Percentiles rank a stretch among this genome's conserved stretches.
Evolutionary conservation across 2,113 vertebrate species (phyloP).

Genomic region (Morone chrysops): DNA sequence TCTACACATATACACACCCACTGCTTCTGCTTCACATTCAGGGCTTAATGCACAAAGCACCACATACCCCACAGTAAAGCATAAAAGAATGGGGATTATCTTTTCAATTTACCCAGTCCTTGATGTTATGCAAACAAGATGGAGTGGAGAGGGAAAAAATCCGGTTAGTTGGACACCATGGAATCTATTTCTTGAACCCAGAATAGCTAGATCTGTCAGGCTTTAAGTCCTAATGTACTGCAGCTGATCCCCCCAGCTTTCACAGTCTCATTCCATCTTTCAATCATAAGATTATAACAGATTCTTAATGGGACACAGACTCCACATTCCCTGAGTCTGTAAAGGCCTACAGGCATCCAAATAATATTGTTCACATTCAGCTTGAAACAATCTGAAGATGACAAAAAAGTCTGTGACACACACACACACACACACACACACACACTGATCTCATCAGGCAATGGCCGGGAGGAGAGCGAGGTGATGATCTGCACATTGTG

Average conservation of each 20-base stretch:
- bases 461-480: slow-evolving; percentile 4
- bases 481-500: slow-evolving; percentile 44
- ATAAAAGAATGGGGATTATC: slow-evolving; percentile 42
- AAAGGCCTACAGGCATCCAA: slow-evolving; percentile 54
- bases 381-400: slow-evolving; percentile 67
- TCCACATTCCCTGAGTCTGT: slow-evolving; percentile 45
- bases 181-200: slow-evolving; percentile 43
- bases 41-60: not conserved
- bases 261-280: slow-evolving; percentile 69
- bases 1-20: not conserved
- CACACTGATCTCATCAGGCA: slow-evolving; percentile 55
- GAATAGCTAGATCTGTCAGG: slow-evolving; percentile 48
- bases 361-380: slow-evolving; percentile 74
- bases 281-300: slow-evolving; percentile 75
- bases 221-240: slow-evolving; percentile 63
- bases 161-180: slow-evolving; percentile 35
- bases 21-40: slow-evolving; percentile 34
- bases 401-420: slow-evolving; percentile 62
- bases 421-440: slow-evolving; percentile 48
- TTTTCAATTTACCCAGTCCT: slow-evolving; percentile 47
- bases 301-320: slow-evolving; percentile 80
- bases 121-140: slow-evolving; percentile 68
- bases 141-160: slow-evolving; percentile 41
- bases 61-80: slow-evolving; percentile 14
- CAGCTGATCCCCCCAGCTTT: slow-evolving; percentile 75